phyloP scores from a whole-genome alignment of 1,140 invertebrate genomes.

The Panagrolaimus sp. region DNA sequence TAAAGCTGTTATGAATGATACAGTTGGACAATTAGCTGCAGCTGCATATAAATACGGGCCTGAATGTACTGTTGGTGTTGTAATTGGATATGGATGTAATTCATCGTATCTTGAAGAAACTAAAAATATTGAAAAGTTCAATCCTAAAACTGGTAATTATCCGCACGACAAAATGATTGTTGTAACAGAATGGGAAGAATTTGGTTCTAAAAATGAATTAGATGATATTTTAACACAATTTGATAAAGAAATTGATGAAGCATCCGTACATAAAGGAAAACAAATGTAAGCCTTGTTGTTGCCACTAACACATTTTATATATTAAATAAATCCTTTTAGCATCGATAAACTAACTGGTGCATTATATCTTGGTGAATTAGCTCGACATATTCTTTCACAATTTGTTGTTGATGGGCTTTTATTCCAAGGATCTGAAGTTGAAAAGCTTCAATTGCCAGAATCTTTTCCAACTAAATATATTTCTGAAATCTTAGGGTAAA shows the following conservation, averaged over 20 bases:
- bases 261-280: slow-evolving; percentile 54
- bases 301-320: too few species aligned
- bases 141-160: slow-evolving; percentile 41
- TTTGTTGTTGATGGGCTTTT: slow-evolving; percentile 46
- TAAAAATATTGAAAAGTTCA: slow-evolving; percentile 52
- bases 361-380: slow-evolving; percentile 55
- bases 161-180: slow-evolving; percentile 52
- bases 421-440: slow-evolving; percentile 48
- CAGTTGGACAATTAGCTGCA: slow-evolving; percentile 55
- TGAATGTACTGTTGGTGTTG: slow-evolving; percentile 52
- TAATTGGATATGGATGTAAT: slow-evolving; percentile 58
- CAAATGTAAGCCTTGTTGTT: too few species aligned
- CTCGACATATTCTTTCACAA: slow-evolving; percentile 50
- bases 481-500: slow-evolving; percentile 52
- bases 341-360: slow-evolving; percentile 58
- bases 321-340: slow-evolving; percentile 38
- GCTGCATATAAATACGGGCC: slow-evolving; percentile 55
- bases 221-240: slow-evolving; percentile 53
- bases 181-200: slow-evolving; percentile 55
- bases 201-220: slow-evolving; percentile 51
- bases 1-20: slow-evolving; percentile 58
- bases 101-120: slow-evolving; percentile 56
- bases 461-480: slow-evolving; percentile 58
- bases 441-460: slow-evolving; percentile 46
- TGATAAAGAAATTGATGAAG: slow-evolving; percentile 51